These are phyloP conservation scores for Ostrea edulis DNA, from an alignment of 1,140 invertebrate species.

Conservation along the genomic window DNA sequence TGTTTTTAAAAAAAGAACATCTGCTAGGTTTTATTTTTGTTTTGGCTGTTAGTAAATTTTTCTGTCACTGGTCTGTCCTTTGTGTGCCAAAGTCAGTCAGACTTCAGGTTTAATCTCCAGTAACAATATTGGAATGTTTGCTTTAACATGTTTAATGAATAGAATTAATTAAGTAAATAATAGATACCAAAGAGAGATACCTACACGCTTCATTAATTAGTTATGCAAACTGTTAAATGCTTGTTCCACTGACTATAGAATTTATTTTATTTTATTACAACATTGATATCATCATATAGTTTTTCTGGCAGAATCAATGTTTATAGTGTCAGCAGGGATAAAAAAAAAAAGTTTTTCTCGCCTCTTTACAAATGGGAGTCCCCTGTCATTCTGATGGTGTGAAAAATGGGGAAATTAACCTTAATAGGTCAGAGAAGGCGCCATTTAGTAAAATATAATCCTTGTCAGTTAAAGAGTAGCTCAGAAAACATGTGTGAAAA, in stretches of 20 bases:
- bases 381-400: neutral
- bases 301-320: neutral
- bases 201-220: constrained; percentile 22
- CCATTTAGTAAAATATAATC: constrained; percentile 17
- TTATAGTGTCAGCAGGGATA: neutral
- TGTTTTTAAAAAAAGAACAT: neutral
- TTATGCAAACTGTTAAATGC: constrained; percentile 29
- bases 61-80: neutral
- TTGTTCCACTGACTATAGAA: neutral
- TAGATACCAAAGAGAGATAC: neutral
- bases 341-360: neutral
- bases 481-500: neutral
- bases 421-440: neutral
- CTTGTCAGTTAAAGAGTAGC: neutral
- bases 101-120: neutral
- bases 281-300: neutral
- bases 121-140: neutral
- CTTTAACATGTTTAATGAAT: neutral
- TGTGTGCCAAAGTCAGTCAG: neutral
- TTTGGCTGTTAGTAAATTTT: neutral
- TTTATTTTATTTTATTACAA: neutral
- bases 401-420: constrained; percentile 5
- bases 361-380: neutral
- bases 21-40: neutral
- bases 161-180: constrained; percentile 7